phyloP scores from a whole-genome alignment of 2,888 invertebrate genomes.

The Himalopsyche tibetana region DNA sequence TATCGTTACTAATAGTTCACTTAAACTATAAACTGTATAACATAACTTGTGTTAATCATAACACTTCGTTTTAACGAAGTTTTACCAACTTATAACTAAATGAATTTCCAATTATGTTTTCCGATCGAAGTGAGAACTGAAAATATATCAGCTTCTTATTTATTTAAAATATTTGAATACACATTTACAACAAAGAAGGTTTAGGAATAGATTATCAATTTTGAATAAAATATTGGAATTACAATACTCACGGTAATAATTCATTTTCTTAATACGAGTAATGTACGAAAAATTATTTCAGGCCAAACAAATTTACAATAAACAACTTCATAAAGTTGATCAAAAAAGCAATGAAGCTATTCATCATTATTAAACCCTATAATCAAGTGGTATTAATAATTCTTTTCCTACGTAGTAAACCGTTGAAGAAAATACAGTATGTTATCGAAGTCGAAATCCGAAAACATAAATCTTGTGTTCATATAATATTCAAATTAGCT shows the following conservation, averaged over 20 bases:
- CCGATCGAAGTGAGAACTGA: too few relatives aligned
- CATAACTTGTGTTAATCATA: too few relatives aligned
- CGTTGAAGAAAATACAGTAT: slow-evolving; percentile 49
- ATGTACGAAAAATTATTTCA: neutral
- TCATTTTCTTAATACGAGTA: neutral
- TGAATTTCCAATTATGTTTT: too few relatives aligned
- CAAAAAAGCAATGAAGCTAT: slow-evolving; percentile 63
- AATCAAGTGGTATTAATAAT: slow-evolving; percentile 65
- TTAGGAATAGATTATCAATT: too few relatives aligned
- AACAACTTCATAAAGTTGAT: slow-evolving; percentile 49
- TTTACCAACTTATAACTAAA: too few relatives aligned
- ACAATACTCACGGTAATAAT: neutral
- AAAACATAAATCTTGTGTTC: slow-evolving; percentile 63
- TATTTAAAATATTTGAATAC: too few relatives aligned
- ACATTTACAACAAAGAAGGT: too few relatives aligned
- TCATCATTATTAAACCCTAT: slow-evolving; percentile 63
- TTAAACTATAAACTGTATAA: too few relatives aligned
- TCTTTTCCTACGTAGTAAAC: slow-evolving; percentile 37
- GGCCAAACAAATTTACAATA: neutral
- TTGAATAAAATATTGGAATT: too few relatives aligned
- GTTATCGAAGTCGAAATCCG: slow-evolving; percentile 62
- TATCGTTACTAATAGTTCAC: too few relatives aligned
- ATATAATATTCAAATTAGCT: slow-evolving; percentile 62
- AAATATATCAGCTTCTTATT: too few relatives aligned
- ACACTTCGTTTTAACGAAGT: too few relatives aligned